These are phyloP conservation scores for Thera britannica DNA, from an alignment of 2,888 invertebrate species.

Conservation along the genomic window DNA sequence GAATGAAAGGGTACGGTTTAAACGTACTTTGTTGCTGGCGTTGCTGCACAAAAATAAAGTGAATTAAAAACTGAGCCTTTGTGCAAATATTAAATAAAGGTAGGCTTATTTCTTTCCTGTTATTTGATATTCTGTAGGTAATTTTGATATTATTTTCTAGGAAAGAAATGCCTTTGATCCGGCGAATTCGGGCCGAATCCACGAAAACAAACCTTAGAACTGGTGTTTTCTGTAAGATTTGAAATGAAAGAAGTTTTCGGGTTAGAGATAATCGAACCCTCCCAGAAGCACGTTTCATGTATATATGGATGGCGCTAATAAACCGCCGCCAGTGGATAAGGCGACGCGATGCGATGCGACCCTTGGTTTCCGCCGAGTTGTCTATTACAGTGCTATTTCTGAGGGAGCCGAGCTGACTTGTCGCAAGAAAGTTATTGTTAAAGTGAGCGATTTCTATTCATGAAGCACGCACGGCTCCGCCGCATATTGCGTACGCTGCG, in stretches of 20 bases:
- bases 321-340: constrained; percentile 58
- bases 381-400: constrained; percentile 55
- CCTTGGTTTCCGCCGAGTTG: constrained; percentile 47
- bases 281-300: constrained; percentile 48
- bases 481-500: constrained; percentile 50
- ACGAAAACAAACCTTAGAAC: constrained; percentile 24
- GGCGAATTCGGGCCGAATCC: constrained; percentile 12
- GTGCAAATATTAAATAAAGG: constrained; percentile 21
- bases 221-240: constrained; percentile 25
- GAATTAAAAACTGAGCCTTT: constrained; percentile 28
- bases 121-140: constrained; percentile 19
- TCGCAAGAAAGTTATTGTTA: constrained; percentile 64
- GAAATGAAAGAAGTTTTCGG: constrained; percentile 35
- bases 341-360: constrained; percentile 28
- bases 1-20: constrained; percentile 25
- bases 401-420: constrained; percentile 48
- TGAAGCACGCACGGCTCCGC: constrained; percentile 55
- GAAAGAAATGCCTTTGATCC: constrained; percentile 21
- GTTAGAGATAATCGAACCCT: constrained; percentile 34
- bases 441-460: constrained; percentile 79
- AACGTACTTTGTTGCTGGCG: constrained; percentile 20
- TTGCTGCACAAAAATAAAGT: constrained; percentile 25
- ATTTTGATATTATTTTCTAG: constrained; percentile 12
- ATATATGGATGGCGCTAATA: constrained; percentile 60
- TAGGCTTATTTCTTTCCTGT: constrained; percentile 15